These are phyloP conservation scores for Thera britannica DNA, from an alignment of 2,888 invertebrate species.

Conservation along the genomic window DNA sequence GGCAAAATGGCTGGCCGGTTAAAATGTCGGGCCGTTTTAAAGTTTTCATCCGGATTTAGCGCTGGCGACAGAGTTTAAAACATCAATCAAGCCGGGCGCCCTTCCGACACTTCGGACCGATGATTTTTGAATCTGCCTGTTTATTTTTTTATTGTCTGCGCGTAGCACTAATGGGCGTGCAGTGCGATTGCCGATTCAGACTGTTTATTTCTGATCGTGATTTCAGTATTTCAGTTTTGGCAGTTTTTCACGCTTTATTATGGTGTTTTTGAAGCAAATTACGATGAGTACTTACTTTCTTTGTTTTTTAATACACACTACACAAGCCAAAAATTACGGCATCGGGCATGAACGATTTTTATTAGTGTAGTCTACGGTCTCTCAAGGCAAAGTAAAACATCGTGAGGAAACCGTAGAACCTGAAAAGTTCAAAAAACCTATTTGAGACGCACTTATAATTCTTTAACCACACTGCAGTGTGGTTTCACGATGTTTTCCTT, in stretches of 20 bases:
- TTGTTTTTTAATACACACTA: too few species aligned
- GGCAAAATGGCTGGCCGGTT: slow-evolving; percentile 60
- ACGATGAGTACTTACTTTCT: background rate
- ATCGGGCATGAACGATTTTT: too few species aligned
- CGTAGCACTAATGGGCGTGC: slow-evolving; percentile 27
- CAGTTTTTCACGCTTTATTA: background rate
- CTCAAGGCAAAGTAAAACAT: too few species aligned
- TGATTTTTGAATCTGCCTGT: slow-evolving; percentile 55
- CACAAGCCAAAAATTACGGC: too few species aligned
- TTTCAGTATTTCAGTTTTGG: slow-evolving; percentile 13
- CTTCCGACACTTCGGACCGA: slow-evolving; percentile 47
- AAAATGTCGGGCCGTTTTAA: slow-evolving; percentile 69
- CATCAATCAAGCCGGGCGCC: slow-evolving; percentile 63
- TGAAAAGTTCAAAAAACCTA: too few species aligned
- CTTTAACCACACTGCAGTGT: too few species aligned
- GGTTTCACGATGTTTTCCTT: too few species aligned
- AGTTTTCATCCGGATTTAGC: slow-evolving; percentile 68
- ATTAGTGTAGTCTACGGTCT: too few species aligned
- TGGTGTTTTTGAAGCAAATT: background rate
- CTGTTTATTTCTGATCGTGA: slow-evolving; percentile 18
- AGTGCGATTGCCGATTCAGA: slow-evolving; percentile 22
- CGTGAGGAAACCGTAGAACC: too few species aligned
- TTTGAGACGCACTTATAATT: too few species aligned
- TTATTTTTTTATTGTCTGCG: slow-evolving; percentile 46
- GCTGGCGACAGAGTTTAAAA: slow-evolving; percentile 63